Percentiles rank a stretch among this genome's conserved stretches.
These are phyloP conservation scores for Drosophila ohnishii DNA, from an alignment of 1,140 invertebrate genomes.

Conservation along the genomic window DNA sequence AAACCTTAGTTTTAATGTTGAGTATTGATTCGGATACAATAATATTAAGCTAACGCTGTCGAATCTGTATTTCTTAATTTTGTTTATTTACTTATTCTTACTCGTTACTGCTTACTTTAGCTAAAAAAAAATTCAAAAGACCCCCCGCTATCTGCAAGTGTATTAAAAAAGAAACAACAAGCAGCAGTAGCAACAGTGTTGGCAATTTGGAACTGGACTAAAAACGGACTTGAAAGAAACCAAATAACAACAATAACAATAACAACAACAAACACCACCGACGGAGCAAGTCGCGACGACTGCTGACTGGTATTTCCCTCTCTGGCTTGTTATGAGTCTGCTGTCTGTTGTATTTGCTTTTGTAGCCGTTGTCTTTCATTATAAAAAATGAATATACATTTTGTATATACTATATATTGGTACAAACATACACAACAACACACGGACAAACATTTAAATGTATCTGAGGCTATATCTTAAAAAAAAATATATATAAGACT, in stretches of 20 bases:
- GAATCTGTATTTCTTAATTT: background rate
- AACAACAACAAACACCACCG: slow-evolving; percentile 24
- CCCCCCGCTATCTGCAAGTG: background rate
- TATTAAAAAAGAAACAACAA: slow-evolving; percentile 25
- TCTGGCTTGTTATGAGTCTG: slow-evolving; percentile 46
- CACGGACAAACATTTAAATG: slow-evolving; percentile 29
- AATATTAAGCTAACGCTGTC: no score
- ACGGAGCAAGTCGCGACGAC: slow-evolving; percentile 16
- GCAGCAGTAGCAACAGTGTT: slow-evolving; percentile 46
- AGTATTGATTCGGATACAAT: no score
- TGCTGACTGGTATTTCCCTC: slow-evolving; percentile 47
- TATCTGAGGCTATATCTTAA: slow-evolving; percentile 70
- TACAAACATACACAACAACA: slow-evolving; percentile 34
- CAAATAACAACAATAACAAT: slow-evolving; percentile 50
- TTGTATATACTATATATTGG: slow-evolving; percentile 52
- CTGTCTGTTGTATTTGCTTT: slow-evolving; percentile 32
- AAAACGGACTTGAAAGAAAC: slow-evolving; percentile 70
- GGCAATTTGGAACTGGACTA: slow-evolving; percentile 78
- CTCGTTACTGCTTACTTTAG: background rate
- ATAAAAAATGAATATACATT: slow-evolving; percentile 66
- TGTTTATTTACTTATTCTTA: background rate
- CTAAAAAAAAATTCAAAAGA: background rate
- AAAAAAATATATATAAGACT: slow-evolving; percentile 51
- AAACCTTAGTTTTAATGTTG: background rate
- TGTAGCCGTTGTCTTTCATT: slow-evolving; percentile 53